Conservation (phyloP, 2,888 invertebrate species). For the Sinopyrophorus schimmeli region DNA sequence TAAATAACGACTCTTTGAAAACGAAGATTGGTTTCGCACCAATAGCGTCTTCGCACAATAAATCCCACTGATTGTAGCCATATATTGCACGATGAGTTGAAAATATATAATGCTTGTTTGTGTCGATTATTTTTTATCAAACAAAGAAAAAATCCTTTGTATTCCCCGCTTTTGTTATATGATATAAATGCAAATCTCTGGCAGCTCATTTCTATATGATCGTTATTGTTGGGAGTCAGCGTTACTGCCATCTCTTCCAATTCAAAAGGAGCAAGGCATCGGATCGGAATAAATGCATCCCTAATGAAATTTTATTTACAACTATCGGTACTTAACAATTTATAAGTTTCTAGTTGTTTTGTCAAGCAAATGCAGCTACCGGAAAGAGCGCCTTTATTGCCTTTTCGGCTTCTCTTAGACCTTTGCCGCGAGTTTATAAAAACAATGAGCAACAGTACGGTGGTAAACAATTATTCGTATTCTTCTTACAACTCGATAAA, state of each 20-base stretch:
- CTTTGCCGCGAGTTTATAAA: too few species aligned
- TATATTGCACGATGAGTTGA: constrained; percentile 20
- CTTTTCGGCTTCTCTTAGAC: too few species aligned
- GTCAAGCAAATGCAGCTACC: neutral
- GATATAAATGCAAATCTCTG: constrained; percentile 22
- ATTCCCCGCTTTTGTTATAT: constrained; percentile 15
- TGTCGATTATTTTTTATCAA: constrained; percentile 24
- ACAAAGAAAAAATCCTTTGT: constrained; percentile 18
- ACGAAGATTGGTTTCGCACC: constrained; percentile 25
- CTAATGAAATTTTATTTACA: constrained; percentile 6
- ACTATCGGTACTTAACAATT: constrained; percentile 2
- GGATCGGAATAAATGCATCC: constrained; percentile 11
- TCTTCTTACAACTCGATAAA: too few species aligned
- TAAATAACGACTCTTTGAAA: constrained; percentile 25
- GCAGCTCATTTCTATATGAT: constrained; percentile 17
- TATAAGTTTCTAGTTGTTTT: constrained; percentile 3
- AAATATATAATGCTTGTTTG: constrained; percentile 26
- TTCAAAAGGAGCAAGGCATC: constrained; percentile 1
- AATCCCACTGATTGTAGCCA: constrained; percentile 24
- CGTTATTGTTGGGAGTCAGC: constrained; percentile 16
- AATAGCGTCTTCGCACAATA: constrained; percentile 24
- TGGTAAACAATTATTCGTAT: too few species aligned
- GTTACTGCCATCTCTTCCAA: constrained; percentile 3
- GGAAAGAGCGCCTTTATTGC: constrained; percentile 3
- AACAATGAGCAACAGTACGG: too few species aligned